Base-by-base conservation (phyloP, 2,888 invertebrate species). In the Cephus sareptanus region DNA sequence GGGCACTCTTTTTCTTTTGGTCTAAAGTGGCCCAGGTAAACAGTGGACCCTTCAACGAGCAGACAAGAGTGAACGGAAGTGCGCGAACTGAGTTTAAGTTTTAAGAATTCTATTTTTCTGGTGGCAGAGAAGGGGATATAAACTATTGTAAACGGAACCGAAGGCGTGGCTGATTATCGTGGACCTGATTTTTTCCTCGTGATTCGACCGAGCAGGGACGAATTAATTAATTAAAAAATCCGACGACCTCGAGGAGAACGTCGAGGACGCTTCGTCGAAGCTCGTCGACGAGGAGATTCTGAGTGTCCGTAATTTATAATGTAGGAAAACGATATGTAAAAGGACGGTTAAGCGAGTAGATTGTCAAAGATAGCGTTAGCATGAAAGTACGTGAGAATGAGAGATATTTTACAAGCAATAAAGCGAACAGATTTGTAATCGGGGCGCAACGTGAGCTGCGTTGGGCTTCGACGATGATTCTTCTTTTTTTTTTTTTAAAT, bases 101-200 rank as follows among this genome's bases (percentile, higher is more conserved):
- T 91, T 85, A 88, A 90, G 87, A 90, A 87, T 90, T 91, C 90
- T 90, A 91, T 91, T 91, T 91, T 91, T 91, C 89, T 90, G 88
- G 85, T 87, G 83, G 83, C 83, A 86, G 83, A 83, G 80, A 56
- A 56, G 56, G 56, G 56, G 83, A 83, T 83, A 76, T 78, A 78
- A 71, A 75, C 78, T 78, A 78, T 78, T 78, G 78, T 78, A 76
- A 78, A 75, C 71, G 76, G 33, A 31, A 78, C 78, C 73, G 76
- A 73, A 34, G 75, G 35, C 68, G 75, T 34, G 74, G 69, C 56
- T 56, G 56, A 56, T 56, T 56, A 56, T 56, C 56, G 6, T 56
- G 56, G 56, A 56, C 56, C 56, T 56, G 56, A 56, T 56, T 56
- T 56, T 56, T 23, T 56, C 56, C 23, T 56, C 56, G 56, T 23